Evolutionary conservation across 2,113 vertebrate species (phyloP).

Genomic region (Paracanthobrama guichenoti): DNA sequence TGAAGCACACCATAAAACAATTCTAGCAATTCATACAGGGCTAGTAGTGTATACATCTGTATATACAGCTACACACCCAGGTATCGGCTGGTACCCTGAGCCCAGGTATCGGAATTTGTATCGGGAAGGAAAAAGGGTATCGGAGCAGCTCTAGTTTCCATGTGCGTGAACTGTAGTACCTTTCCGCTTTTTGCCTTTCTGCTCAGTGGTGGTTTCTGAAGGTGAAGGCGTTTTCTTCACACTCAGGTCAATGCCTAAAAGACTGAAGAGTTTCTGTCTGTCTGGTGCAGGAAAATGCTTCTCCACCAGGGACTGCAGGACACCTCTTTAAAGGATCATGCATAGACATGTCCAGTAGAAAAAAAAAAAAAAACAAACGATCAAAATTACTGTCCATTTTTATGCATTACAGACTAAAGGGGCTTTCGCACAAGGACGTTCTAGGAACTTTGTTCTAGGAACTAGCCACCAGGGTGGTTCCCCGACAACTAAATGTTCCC

Average conservation of each 20-base stretch:
- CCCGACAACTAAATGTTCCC: no score
- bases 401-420: not conserved
- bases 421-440: no score
- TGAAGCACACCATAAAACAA: no score
- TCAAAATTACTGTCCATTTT: not conserved
- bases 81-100: no score
- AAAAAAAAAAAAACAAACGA: not conserved
- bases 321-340: slow-evolving; percentile 78
- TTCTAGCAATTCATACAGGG: no score
- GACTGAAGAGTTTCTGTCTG: slow-evolving; percentile 94
- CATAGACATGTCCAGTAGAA: not conserved
- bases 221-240: slow-evolving; percentile 87
- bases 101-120: no score
- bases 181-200: slow-evolving; percentile 92
- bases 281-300: slow-evolving; percentile 99
- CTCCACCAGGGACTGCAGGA: slow-evolving; percentile 94
- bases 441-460: no score
- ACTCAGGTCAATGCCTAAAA: slow-evolving; percentile 91
- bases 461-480: no score
- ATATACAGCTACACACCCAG: no score
- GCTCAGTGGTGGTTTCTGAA: slow-evolving; percentile 80
- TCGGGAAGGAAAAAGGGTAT: no score
- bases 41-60: no score
- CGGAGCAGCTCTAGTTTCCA: no score
- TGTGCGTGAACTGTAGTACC: slow-evolving; percentile 69